These are phyloP conservation scores for Peucedramus taeniatus DNA, from an alignment of 2,113 vertebrate genomes.

Conservation along the genomic window DNA sequence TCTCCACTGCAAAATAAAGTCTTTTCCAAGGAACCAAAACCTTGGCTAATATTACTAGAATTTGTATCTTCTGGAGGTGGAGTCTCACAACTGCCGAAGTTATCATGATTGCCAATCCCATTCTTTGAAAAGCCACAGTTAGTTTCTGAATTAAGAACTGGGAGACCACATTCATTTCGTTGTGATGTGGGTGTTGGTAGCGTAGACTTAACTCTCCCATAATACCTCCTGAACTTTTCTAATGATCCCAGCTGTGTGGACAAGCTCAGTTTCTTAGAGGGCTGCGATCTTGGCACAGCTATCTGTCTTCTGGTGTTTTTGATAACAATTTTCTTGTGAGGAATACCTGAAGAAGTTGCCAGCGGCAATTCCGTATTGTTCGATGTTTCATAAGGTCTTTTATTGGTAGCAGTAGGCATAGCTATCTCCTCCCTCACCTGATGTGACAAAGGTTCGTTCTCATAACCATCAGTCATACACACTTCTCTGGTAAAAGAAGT, in stretches of 20 bases:
- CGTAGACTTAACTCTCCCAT: constrained; percentile 56
- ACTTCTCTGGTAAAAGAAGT: background rate
- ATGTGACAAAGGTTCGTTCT: background rate
- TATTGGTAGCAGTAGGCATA: background rate
- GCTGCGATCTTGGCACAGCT: background rate
- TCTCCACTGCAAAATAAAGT: constrained; percentile 12
- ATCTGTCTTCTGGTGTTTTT: constrained; percentile 22
- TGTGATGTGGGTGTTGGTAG: background rate
- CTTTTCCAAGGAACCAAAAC: constrained; percentile 9
- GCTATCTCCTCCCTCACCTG: background rate
- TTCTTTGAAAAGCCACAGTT: background rate
- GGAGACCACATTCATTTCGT: background rate
- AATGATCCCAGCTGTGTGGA: constrained; percentile 78
- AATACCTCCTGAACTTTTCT: constrained; percentile 86
- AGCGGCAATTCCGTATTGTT: background rate
- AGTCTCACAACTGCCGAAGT: background rate
- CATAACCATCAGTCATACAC: background rate
- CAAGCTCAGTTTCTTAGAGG: constrained; percentile 65
- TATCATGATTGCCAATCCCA: background rate
- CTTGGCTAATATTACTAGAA: background rate
- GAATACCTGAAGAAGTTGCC: background rate
- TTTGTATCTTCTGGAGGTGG: background rate
- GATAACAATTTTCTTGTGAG: background rate
- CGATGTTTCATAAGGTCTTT: background rate
- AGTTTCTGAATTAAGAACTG: background rate